phyloP scores from a whole-genome alignment of 2,888 invertebrate genomes.

The Eupithecia insigniata region DNA sequence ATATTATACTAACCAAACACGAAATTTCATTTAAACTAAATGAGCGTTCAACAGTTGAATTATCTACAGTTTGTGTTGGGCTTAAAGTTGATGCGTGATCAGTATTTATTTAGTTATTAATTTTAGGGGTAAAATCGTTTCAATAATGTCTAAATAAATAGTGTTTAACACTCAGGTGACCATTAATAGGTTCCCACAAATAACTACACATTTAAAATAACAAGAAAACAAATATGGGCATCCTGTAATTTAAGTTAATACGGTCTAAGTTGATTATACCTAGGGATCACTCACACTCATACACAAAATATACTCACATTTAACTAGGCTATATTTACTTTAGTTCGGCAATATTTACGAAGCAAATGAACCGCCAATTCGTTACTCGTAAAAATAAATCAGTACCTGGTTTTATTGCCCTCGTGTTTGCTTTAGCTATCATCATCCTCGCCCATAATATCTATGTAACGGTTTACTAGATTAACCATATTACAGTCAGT shows the following conservation, averaged over 20 bases:
- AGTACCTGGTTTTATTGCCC: background rate
- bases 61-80: background rate
- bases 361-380: conserved; percentile 22
- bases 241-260: too few relatives aligned
- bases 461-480: background rate
- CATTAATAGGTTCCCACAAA: too few relatives aligned
- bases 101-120: too few relatives aligned
- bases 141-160: too few relatives aligned
- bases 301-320: too few relatives aligned
- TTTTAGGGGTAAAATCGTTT: too few relatives aligned
- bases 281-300: too few relatives aligned
- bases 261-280: too few relatives aligned
- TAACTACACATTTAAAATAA: too few relatives aligned
- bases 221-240: too few relatives aligned
- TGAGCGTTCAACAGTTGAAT: background rate
- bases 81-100: background rate
- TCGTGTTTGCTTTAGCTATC: background rate
- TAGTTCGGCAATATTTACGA: background rate
- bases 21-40: background rate
- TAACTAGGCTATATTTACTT: conserved; percentile 1
- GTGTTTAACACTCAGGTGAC: too few relatives aligned
- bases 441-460: background rate
- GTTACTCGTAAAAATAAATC: conserved; percentile 16
- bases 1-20: background rate
- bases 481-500: too few relatives aligned